Percentiles rank a stretch among this genome's conserved stretches.
Evolutionary conservation across 2,113 vertebrate genomes (phyloP).

Genomic region (Pseudopodoces humilis): DNA sequence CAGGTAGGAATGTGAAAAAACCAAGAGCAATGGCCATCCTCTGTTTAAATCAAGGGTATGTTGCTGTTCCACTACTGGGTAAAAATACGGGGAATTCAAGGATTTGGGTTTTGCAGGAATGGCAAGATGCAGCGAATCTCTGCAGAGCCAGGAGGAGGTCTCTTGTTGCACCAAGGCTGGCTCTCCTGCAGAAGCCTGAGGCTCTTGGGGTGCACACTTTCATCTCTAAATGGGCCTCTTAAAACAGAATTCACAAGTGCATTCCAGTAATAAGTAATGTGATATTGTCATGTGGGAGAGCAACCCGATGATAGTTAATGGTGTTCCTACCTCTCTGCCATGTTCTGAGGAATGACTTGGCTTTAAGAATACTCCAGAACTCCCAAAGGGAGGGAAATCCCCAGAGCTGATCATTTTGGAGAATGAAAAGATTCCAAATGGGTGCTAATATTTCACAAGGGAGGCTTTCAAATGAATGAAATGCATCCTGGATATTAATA

Average conservation of each 20-base stretch:
- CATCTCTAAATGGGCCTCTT: background rate
- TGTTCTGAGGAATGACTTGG: constrained; percentile 11
- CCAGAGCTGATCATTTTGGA: constrained; percentile 1
- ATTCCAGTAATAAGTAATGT: background rate
- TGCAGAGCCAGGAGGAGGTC: background rate
- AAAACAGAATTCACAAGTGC: constrained; percentile 7
- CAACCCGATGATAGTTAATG: background rate
- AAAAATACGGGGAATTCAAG: background rate
- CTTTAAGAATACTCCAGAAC: constrained; percentile 29
- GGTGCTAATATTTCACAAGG: constrained; percentile 37
- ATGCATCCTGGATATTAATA: constrained; percentile 66
- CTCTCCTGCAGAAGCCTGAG: background rate
- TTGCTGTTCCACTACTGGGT: accelerated
- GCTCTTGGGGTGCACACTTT: background rate
- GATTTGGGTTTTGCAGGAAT: background rate
- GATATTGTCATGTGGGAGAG: background rate
- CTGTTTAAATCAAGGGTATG: background rate
- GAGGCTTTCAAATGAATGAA: constrained; percentile 61
- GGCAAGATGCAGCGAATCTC: background rate
- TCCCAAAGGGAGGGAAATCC: background rate
- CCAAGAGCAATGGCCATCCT: accelerated
- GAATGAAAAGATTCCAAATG: constrained; percentile 35
- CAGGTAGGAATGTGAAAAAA: background rate
- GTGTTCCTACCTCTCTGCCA: constrained; percentile 33
- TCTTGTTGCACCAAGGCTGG: background rate